Base-by-base conservation (phyloP, 2,113 vertebrate genomes). In the Muntiacus reevesi region DNA sequence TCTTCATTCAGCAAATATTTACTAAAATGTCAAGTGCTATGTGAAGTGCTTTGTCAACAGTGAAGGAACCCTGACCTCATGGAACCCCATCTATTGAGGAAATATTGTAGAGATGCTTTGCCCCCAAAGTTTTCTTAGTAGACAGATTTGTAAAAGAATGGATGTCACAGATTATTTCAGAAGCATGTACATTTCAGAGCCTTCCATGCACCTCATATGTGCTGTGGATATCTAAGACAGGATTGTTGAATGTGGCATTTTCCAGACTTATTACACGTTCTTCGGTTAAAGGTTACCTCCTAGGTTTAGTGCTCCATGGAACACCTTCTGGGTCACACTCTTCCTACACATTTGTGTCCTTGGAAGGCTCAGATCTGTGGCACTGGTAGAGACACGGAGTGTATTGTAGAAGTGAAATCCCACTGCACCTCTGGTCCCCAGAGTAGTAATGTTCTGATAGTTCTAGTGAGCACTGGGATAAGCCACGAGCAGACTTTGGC, bases 351-450 rank as follows among this genome's bases (percentile, higher is more conserved):
- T 21, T 30, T 40, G 5, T 33, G 15, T 14, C 50, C 15, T 33
- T 33, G 19, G 4, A 74, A 78, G 28, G 23, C 12, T 84, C 6
- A 43, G 16, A 25, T 62, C 5, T 28, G 6, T 23, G 81, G 12
- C 11, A 25, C 10, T 76, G 8, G 47, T 81, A 5, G 6, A 81
- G 45, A 78, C 7, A 4, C 0, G 33, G 6, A 57, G 23, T 25
- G 0, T 36, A 1, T 21, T 12, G 40, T 36, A n/a, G 33, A 55
- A 27, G 50, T 19, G 62, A 57, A 52, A 40, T 19, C 50, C 60
- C 74, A 28, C 33, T 14, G 17, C 4, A 3, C 14, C 1, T 12
- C 16, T 47, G 1, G 21, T 2, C 25, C 2, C 7, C 25, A 23
- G 16, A 6, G 4, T 19, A 1, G 3, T 27, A 21, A 3, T 91